Evolutionary conservation across 2,797 vertebrate species (phyloP).

Genomic region (Ptychadena robeensis): DNA sequence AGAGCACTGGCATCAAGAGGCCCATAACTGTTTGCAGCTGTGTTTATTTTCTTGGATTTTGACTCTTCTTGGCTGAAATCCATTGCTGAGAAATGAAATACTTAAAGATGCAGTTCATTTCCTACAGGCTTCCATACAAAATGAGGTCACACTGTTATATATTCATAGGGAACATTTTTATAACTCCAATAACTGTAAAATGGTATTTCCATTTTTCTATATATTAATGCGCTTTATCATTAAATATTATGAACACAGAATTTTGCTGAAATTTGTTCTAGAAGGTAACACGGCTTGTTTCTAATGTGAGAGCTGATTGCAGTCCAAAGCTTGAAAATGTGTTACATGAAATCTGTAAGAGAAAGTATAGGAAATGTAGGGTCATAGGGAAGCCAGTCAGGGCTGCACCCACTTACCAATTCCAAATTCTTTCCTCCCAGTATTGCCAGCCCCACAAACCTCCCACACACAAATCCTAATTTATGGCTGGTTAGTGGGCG

Average conservation of each 20-base stretch:
- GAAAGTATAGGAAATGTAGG: neutral
- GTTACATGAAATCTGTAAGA: neutral
- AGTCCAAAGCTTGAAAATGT: neutral
- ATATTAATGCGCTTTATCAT: neutral
- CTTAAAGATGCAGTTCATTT: conserved; percentile 56
- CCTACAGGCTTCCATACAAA: conserved; percentile 28
- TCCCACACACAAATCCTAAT: neutral
- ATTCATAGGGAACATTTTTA: conserved; percentile 10
- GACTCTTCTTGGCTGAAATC: conserved; percentile 58
- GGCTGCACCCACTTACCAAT: neutral
- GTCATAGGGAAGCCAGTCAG: neutral
- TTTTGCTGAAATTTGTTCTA: neutral
- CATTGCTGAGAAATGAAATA: conserved; percentile 59
- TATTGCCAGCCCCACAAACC: neutral
- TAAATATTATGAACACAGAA: neutral
- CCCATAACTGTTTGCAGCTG: conserved; percentile 61
- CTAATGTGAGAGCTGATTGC: neutral
- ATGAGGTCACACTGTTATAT: conserved; percentile 6
- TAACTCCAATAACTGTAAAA: conserved; percentile 1
- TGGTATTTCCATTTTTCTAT: neutral
- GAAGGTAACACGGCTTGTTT: neutral
- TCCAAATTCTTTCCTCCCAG: neutral
- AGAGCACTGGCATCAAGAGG: conserved; percentile 53
- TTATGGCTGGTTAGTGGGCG: too few species aligned
- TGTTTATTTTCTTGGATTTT: conserved; percentile 61